A percentile compares a stretch with the other conserved stretches of the same genome.
These are phyloP conservation scores for Drosophila subsilvestris DNA, from an alignment of 2,888 invertebrate genomes.

Conservation along the genomic window DNA sequence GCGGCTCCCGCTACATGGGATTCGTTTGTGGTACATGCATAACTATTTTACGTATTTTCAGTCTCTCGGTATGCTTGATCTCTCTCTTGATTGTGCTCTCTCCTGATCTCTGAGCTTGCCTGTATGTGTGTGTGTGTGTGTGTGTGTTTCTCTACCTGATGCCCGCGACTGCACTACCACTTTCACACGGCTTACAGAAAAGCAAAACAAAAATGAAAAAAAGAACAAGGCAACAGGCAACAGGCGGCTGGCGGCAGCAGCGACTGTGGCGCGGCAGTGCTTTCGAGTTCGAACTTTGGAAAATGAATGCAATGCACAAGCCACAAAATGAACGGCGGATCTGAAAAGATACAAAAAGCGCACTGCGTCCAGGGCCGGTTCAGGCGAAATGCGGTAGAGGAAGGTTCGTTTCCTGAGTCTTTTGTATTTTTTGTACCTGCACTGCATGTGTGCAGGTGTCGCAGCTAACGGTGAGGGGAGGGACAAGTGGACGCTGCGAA, in stretches of 20 bases:
- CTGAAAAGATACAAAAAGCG: slow-evolving; percentile 52
- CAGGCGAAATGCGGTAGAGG: slow-evolving; percentile 2
- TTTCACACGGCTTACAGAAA: slow-evolving; percentile 60
- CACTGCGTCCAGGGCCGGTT: slow-evolving; percentile 53
- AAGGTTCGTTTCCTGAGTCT: slow-evolving; percentile 38
- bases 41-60: slow-evolving; percentile 63
- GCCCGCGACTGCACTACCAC: slow-evolving; percentile 71
- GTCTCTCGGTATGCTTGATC: slow-evolving; percentile 27
- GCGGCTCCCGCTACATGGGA: slow-evolving; percentile 55
- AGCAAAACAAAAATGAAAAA: slow-evolving; percentile 41
- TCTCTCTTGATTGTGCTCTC: slow-evolving; percentile 23
- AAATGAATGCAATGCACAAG: slow-evolving; percentile 65
- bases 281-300: slow-evolving; percentile 67
- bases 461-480: not conserved
- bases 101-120: slow-evolving; percentile 2
- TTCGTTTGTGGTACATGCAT: slow-evolving; percentile 77
- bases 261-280: not conserved
- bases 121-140: slow-evolving; percentile 27
- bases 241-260: slow-evolving; percentile 16
- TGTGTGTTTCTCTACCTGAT: slow-evolving; percentile 70
- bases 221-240: slow-evolving; percentile 43
- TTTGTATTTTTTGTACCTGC: slow-evolving; percentile 16
- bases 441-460: not conserved
- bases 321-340: slow-evolving; percentile 62
- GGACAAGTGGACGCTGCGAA: not conserved